Percentiles rank a stretch among this genome's conserved stretches.
These are phyloP conservation scores for Pteronotus mesoamericanus DNA, from an alignment of 2,797 vertebrate species.

Conservation along the genomic window DNA sequence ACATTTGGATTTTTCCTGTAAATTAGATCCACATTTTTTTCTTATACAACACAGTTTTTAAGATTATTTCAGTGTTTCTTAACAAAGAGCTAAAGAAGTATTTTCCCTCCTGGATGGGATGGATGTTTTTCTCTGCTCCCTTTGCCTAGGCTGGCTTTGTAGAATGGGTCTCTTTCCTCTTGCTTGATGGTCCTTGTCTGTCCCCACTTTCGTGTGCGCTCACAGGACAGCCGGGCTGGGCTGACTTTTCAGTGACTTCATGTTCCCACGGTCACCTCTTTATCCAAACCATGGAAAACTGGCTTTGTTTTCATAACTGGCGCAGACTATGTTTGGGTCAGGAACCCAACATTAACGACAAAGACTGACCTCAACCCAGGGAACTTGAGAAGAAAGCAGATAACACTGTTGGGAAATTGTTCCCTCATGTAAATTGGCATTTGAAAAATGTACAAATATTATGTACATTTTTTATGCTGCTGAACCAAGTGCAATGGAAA, in stretches of 20 bases:
- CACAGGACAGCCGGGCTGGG: neutral
- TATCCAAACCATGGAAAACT: conserved; percentile 64
- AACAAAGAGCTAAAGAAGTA: neutral
- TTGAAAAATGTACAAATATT: conserved; percentile 45
- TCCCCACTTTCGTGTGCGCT: neutral
- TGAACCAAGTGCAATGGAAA: neutral
- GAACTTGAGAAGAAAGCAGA: conserved; percentile 67
- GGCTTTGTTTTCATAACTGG: conserved; percentile 50
- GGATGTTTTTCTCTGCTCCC: neutral
- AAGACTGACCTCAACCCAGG: conserved; percentile 68
- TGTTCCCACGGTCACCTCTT: conserved; percentile 62
- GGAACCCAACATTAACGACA: conserved; percentile 63
- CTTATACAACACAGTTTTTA: neutral
- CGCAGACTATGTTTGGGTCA: conserved; percentile 66
- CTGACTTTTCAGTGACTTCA: conserved; percentile 30
- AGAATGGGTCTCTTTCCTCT: conserved; percentile 6
- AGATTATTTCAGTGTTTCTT: conserved; percentile 17
- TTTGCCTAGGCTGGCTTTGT: neutral
- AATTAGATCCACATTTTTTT: neutral
- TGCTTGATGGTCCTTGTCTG: neutral
- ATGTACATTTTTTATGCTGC: conserved; percentile 1
- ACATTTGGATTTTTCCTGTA: conserved; percentile 15
- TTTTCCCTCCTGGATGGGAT: neutral
- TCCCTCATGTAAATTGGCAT: conserved; percentile 41
- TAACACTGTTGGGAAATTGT: conserved; percentile 62